Base-by-base conservation (phyloP, 2,888 invertebrate species). In the Drosophila flavopinicola region DNA sequence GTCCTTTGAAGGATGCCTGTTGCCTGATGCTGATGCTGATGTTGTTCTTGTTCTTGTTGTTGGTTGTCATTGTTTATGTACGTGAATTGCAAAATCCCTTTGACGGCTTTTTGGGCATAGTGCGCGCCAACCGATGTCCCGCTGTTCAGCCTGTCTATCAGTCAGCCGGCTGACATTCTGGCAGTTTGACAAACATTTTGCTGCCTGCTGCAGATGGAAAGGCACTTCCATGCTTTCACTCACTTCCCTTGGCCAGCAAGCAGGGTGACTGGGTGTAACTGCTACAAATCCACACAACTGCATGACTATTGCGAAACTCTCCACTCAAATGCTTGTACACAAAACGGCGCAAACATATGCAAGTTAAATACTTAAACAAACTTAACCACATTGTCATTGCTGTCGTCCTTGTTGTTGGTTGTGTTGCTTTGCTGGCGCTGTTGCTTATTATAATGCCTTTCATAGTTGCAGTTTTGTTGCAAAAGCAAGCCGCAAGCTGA, bases 61-160 rank as follows among this genome's bases (percentile, higher is more conserved):
- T 79, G 59, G 42, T 17, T 73, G 75, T 66, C 79, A 68, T 79
- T 78, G 79, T 68, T 76, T 78, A 83, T 83, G 79, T 59, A 78
- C 83, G 68, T 79, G 73, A 83, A 78, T 78, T 78, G 68, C 65
- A 71, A 71, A 71, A 83, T 71, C 83, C 70, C 52, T 67, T 65
- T 73, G 60, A 79, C 64, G 53, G 42, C 20, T 20, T 20, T 20
- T 39, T 54, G 54, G 25, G 38, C 44, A 51, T 49, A 57, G 38
- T 23, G 42, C 47, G 23, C 20, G 29, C 15, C 15, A n/a, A 1
- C 6, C 35, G 11, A 6, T 11, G 5, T 3, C 11, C 11, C 20
- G 9, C 11, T 20, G 35, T n/a, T 6, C 17, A 17, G 17, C 17
- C 29, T 25, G 63, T 33, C 45, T 27, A 38, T 32, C 54, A 49